Base-by-base conservation (phyloP, 53 echinoderm and acorn worm genomes). In the Paracentrotus lividus region DNA sequence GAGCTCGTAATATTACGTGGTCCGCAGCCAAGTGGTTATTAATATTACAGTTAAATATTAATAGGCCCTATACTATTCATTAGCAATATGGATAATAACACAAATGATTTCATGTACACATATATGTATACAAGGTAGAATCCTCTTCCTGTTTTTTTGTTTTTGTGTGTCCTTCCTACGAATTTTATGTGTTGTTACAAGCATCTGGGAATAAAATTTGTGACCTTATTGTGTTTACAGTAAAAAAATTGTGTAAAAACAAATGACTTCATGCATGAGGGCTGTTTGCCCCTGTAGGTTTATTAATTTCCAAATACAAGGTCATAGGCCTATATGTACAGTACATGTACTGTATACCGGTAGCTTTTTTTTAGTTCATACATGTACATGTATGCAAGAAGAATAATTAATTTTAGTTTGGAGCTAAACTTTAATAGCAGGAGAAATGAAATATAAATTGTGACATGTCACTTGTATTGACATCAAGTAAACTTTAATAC, bases 191-290 rank as follows among this genome's bases (percentile, higher is more conserved):
- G 81, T 81, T 81, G 47, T 24, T 77, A 44, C 44, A 44, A 20
- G 42, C 45, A 6, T 2, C 77, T 77, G 77, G 77, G 44, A 45
- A 23, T 43, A 13, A 7, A 77, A 43, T 16, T 45, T 47, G 8
- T 81, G 81, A 81, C 81, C 81, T 81, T 81, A n/a, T 38, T 44
- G n/a, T 38, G 47, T 81, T 81, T 81, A 1, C 26, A 45, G 44
- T 81, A 10, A 26, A 47, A n/a, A n/a, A 81, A 47, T 81, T 45
- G 26, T 81, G 1, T 81, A 18, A 78, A 45, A 78, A 78, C 81
- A 78, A 78, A 43, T 78, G 23, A 81, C 47, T 34, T 81, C 45
- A 81, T n/a, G 81, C 47, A 1, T 81, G 81, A 76, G 42, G 42
- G 76, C 42, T 4, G 1, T 31, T 42, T 38, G 36, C 32, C 76